Base-by-base conservation (phyloP, 2,888 invertebrate species). In the Coelopa pilipes region DNA sequence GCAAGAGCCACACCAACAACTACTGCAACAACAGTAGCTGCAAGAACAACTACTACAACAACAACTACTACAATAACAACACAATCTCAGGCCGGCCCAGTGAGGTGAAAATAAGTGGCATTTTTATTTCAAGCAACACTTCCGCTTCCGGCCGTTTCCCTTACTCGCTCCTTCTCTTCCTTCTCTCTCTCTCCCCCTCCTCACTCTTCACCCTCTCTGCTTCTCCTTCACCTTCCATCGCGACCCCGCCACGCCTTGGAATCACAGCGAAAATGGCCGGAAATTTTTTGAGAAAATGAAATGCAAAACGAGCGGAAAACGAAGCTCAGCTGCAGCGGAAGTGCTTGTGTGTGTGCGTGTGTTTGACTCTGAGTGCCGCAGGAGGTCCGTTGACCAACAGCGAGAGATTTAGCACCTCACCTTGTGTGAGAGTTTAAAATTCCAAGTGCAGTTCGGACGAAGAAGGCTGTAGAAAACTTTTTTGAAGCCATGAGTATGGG, bases 281-380 rank as follows among this genome's bases (percentile, higher is more conserved):
- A 62, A 62, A 62, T 62, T 62, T 62, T 34, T 34, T 62, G 60
- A 21, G 60, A 21, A 62, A 62, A 62, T 62, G 60, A 62, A 62
- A 62, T 62, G 10, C 19, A 62, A 24, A 21, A 24, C 60, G 60
- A 21, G 24, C 60, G 60, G 60, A 53, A 57, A 62, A 62, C 3
- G 24, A 34, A 21, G 34, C 15, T 62, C 21, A 19, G 21, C 34
- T 24, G 24, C 21, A 62, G 15, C 60, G 60, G 60, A 62, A 21
- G 21, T 62, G 60, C 12, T 21, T 57, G 57, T 57, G 57, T 53
- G 34, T 34, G 34, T 34, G 34, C 34, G 34, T 34, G 34, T 34
- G 34, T 34, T 2, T 34, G 34, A 34, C 4, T 34, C 4, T 2
- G 7, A 34, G 7, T 34, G 7, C 4, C 34, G 34, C 2, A 34